These are phyloP conservation scores for Vesta saturnalis DNA, from an alignment of 2,888 invertebrate genomes.

Conservation along the genomic window DNA sequence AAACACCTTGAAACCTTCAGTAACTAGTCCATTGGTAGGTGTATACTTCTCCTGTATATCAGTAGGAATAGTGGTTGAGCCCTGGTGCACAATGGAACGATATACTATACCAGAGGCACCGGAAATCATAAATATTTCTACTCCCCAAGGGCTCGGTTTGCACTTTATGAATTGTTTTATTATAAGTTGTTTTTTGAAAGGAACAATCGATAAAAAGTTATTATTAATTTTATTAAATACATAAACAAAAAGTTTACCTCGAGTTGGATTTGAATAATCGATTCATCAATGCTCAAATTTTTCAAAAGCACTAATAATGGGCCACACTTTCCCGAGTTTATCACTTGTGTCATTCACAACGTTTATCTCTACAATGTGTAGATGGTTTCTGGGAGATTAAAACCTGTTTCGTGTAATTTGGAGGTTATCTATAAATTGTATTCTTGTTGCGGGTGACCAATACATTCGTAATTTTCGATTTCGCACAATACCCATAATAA, in stretches of 20 bases:
- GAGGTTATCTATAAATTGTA: background rate
- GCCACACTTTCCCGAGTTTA: background rate
- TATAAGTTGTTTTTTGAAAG: background rate
- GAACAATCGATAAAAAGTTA: too few species aligned
- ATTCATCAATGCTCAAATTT: background rate
- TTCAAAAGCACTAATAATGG: background rate
- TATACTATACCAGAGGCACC: conserved; percentile 5
- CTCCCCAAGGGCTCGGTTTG: background rate
- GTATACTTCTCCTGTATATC: too few species aligned
- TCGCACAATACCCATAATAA: conserved; percentile 38
- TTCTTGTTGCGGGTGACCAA: conserved; percentile 25
- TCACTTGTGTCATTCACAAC: background rate
- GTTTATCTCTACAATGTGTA: conserved; percentile 3
- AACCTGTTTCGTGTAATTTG: conserved; percentile 7
- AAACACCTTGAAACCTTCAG: too few species aligned
- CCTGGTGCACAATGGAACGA: background rate
- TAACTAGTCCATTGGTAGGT: too few species aligned
- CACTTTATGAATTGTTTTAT: background rate
- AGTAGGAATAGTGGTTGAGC: background rate
- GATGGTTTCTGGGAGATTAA: background rate
- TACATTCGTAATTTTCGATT: conserved; percentile 29
- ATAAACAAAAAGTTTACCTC: too few species aligned
- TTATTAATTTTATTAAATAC: too few species aligned
- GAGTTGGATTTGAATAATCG: too few species aligned
- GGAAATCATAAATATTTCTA: conserved; percentile 6